phyloP scores from a whole-genome alignment of 2,113 vertebrate species.

The Rutilus rutilus region DNA sequence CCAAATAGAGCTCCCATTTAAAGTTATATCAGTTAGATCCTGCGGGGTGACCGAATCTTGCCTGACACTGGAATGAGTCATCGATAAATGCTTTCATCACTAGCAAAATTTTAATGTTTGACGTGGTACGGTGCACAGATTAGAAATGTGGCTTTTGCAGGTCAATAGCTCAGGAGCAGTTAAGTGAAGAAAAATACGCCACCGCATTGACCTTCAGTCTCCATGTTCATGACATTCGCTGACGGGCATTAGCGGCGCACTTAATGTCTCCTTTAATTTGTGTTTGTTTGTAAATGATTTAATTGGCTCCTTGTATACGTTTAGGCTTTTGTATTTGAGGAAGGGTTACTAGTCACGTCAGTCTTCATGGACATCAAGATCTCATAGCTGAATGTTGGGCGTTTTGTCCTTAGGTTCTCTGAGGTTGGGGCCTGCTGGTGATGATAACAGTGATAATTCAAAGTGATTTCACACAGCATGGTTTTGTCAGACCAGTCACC shows the following conservation, averaged over 20 bases:
- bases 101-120: conserved; percentile 15
- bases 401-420: conserved; percentile 36
- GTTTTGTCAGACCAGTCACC: conserved; percentile 46
- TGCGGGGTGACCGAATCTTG: neutral
- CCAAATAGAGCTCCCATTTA: neutral
- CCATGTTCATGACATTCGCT: neutral
- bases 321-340: neutral
- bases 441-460: conserved; percentile 51
- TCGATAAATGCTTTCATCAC: conserved; percentile 19
- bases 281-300: conserved; percentile 40
- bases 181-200: conserved; percentile 11
- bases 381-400: neutral
- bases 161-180: conserved; percentile 23
- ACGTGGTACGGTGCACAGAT: neutral
- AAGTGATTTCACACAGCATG: conserved; percentile 54
- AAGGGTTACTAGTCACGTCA: conserved; percentile 17
- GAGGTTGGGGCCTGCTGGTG: conserved; percentile 32
- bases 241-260: neutral
- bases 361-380: conserved; percentile 30
- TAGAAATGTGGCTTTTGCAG: conserved; percentile 4
- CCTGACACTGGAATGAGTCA: neutral
- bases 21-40: neutral
- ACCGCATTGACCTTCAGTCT: neutral
- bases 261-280: conserved; percentile 43
- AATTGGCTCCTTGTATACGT: conserved; percentile 4